Evolutionary conservation across 2,888 invertebrate species (phyloP).

Genomic region (Athalia circularis): DNA sequence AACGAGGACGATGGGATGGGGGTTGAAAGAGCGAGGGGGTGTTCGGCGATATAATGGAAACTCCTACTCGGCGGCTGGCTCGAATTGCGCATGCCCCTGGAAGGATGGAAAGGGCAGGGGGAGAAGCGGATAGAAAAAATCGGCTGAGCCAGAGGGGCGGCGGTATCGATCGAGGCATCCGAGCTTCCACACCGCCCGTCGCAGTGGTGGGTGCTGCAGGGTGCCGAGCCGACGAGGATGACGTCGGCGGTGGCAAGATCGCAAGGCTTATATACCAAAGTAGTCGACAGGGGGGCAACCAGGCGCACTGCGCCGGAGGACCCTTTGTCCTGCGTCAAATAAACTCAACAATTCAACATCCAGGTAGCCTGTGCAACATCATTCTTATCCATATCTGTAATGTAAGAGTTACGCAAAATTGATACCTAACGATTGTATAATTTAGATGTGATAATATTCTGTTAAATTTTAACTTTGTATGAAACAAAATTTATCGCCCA

Average conservation of each 20-base stretch:
- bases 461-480: too few relatives aligned
- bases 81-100: slow-evolving; percentile 60
- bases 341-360: too few relatives aligned
- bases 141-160: slow-evolving; percentile 76
- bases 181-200: slow-evolving; percentile 73
- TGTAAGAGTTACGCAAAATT: too few relatives aligned
- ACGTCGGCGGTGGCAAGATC: slow-evolving; percentile 49
- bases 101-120: background rate
- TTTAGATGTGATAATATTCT: too few relatives aligned
- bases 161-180: slow-evolving; percentile 71
- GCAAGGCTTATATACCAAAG: slow-evolving; percentile 29
- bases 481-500: too few relatives aligned
- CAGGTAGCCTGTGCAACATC: too few relatives aligned
- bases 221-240: slow-evolving; percentile 57
- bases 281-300: slow-evolving; percentile 46
- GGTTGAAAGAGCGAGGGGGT: slow-evolving; percentile 36
- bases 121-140: slow-evolving; percentile 76
- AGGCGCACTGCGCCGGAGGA: slow-evolving; percentile 28
- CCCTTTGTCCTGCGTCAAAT: too few relatives aligned
- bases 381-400: too few relatives aligned
- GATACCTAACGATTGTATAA: too few relatives aligned
- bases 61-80: slow-evolving; percentile 58
- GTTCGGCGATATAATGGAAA: slow-evolving; percentile 60
- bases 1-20: slow-evolving; percentile 35
- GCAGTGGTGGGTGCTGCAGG: slow-evolving; percentile 55